Evolutionary conservation across 2,888 invertebrate genomes (phyloP), one percentile per base, ranked within the genome.

Genomic region (Melangyna quadrimaculata): DNA sequence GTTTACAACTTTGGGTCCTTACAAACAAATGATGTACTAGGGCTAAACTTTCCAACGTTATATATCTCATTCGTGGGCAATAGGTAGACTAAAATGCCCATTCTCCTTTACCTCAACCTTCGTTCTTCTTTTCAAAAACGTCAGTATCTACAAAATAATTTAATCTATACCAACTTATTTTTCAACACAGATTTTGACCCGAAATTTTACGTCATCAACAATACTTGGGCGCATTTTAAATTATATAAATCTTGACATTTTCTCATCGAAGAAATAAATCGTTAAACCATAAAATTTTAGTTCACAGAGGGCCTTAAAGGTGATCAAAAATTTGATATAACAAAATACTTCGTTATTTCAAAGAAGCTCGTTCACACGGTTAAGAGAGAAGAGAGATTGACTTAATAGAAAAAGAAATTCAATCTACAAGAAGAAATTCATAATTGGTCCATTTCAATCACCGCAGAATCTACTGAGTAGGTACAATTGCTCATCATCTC

Each of bases 401-500:
- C 51, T 84, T 67, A 75, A 72, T 75, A 35, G 8, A 24, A n/a
- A 40, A 4, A 5, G 72, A 78, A 86, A 78, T 63, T 80, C 73
- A 81, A 86, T 86, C 51, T 19, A 14, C 43, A 57, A 37, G 67
- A 57, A 37, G 67, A 67, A 70, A 73, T 63, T 69, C 57, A 72
- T 86, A 86, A 86, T 86, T 86, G 86, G 86, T 81, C 86, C 86
- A 81, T 86, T 81, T 57, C 77, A 69, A 79, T 22, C 40, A 17
- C 10, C 10, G 40, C 51, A 69, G 19, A 32, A 37, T n/a, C n/a
- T n/a, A 19, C 32, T 32, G 32, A 67, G 12, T n/a, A n/a, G n/a
- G n/a, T 27, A 79, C 79, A 79, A 86, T 86, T 86, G 86, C 78
- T 81, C 86, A 86, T 86, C 86, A 78, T 86, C 69, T 69, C 51